phyloP scores from a whole-genome alignment of 2,797 vertebrate genomes.

The Crax fasciolata region DNA sequence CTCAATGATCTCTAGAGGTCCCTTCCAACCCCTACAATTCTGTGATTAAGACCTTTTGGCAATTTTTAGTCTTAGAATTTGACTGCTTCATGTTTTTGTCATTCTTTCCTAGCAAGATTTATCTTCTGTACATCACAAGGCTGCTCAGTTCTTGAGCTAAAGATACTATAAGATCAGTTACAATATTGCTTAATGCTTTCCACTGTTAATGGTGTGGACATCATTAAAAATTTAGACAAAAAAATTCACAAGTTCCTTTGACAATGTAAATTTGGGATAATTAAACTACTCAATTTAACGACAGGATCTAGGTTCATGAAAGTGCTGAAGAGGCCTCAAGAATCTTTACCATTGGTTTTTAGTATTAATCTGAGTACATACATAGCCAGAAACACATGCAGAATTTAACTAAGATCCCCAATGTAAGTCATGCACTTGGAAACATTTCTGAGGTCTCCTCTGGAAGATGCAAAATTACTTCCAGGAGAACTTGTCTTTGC shows the following conservation, averaged over 20 bases:
- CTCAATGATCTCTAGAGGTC: too few relatives aligned
- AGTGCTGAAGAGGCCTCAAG: background rate
- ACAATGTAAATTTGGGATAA: background rate
- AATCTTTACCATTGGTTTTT: background rate
- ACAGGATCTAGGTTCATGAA: background rate
- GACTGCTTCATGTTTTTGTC: background rate
- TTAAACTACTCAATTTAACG: background rate
- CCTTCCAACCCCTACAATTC: too few relatives aligned
- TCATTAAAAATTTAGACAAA: too few relatives aligned
- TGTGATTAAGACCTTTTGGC: accelerated
- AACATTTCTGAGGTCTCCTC: background rate
- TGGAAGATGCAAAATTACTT: background rate
- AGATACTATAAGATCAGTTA: too few relatives aligned
- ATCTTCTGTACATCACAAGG: background rate
- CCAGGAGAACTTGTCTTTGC: background rate
- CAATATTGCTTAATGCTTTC: too few relatives aligned
- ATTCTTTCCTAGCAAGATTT: background rate
- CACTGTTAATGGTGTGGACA: too few relatives aligned
- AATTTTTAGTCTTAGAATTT: background rate
- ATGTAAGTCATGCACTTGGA: background rate
- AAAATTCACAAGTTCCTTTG: too few relatives aligned
- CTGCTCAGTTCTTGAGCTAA: too few relatives aligned
- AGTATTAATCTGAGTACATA: background rate
- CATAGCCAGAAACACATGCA: background rate
- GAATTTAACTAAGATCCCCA: background rate